Evolutionary conservation across 2,113 vertebrate species (phyloP), one percentile per base, ranked within the genome.

Genomic region (Oreamnos americanus): DNA sequence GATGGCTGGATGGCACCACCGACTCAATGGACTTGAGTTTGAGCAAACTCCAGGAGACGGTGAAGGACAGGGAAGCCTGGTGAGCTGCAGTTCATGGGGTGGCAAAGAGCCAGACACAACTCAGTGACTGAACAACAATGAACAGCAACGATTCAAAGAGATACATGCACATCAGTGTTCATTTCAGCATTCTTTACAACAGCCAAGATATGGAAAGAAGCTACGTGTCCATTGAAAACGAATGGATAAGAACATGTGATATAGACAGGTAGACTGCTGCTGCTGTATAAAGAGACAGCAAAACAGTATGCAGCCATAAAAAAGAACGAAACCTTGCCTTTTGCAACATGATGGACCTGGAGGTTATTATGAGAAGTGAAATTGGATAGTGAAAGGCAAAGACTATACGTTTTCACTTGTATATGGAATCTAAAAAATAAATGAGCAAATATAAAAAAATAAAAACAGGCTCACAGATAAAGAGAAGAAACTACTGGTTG

Each of bases 251-350:
- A 83, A 36, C 33, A 36, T 23, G 49, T 14, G 49, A 83, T 15
- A n/a, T 0, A 55, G 79, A 15, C 0, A n/a, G 47, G 51, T 0
- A 51, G 47, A 53, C 10, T 36, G 64, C 64, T 71, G 2, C n/a
- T 25, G 36, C 11, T 43, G 21, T 43, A 15, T 23, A 53, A n/a
- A 82, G 30, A 51, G 47, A 51, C 45, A 81, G 45, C 0, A 0
- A 33, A 51, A n/a, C 7, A 13, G 9, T 9, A 25, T 15, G 33
- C 81, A 55, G 33, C 33, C 79, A 23, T 82, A n/a, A 51, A 81
- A 47, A 51, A 53, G 49, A 25, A 55, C 1, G 0, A 55, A 39
- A 26, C 23, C 81, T 39, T 39, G 81, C n/a, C 81, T 36, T 83
- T 55, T 10, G 12, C 81, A 83, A 83, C 81, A 39, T 55, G n/a